Evolutionary conservation across 1,140 invertebrate species (phyloP), one percentile per base, ranked within the genome.

Genomic region (Spodoptera frugiperda): DNA sequence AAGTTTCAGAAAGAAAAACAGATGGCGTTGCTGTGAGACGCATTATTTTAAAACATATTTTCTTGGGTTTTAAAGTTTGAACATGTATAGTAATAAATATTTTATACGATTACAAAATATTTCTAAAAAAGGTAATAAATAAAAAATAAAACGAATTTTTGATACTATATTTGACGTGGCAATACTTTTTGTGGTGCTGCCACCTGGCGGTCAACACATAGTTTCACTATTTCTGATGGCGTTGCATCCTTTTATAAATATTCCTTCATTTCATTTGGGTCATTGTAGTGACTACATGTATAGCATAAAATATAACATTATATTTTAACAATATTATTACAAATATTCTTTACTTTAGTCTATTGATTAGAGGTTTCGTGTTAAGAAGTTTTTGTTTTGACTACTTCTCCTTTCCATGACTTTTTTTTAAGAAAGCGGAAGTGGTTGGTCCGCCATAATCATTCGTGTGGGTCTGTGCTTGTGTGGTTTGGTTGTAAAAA

Each of bases 401-500:
- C 82, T 74, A 86, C 77, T 88, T 93, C 92, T 90, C 77, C 72
- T 89, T 91, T 91, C 88, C 84, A 91, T 88, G 84, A 91, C 90
- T 89, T 90, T 86, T 81, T 39, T 91, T 92, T 91, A 84, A 89
- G 88, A 88, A 88, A 92, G 88, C 94, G 94, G 94, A 94, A 90
- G 88, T 94, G 92, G 94, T 94, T 94, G 93, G 92, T 94, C 94
- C 92, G 94, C 93, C 94, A 94, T 94, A 94, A 93, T 92, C 93
- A 91, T 94, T 94, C 93, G 94, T 94, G 94, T 94, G 92, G 94
- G 93, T 94, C 90, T 94, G 91, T 94, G 92, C 93, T 94, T 94
- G 91, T 94, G 93, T 91, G 94, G 92, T 94, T 94, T 91, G 86
- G 94, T 91, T 92, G 89, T 93, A 89, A 92, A 89, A 92, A 84